Evolutionary conservation across 2,797 vertebrate genomes (phyloP).

Genomic region (Lepilemur septentrionalis): DNA sequence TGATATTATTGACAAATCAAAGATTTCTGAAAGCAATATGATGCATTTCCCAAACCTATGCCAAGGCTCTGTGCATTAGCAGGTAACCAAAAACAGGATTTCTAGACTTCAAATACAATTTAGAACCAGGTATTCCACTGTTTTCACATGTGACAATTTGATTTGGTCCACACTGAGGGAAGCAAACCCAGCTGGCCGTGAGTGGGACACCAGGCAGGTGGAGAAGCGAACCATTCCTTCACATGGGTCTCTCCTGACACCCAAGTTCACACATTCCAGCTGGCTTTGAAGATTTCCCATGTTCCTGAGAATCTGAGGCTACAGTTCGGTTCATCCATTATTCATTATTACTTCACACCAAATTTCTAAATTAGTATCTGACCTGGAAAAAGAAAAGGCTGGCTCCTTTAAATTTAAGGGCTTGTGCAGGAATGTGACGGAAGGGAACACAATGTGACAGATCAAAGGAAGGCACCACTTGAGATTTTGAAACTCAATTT

Average conservation of each 20-base stretch:
- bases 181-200: conserved; percentile 3
- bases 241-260: not conserved
- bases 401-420: conserved; percentile 55
- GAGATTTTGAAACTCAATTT: conserved; percentile 30
- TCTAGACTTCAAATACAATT: not conserved
- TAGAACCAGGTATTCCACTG: not conserved
- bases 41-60: not conserved
- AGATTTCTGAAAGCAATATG: not conserved
- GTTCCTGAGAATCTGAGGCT: conserved; percentile 59
- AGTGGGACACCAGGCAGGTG: not conserved
- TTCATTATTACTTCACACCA: conserved; percentile 73
- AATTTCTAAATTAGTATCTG: conserved; percentile 75
- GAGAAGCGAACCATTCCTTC: not conserved
- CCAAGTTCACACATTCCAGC: conserved; percentile 44
- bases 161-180: not conserved
- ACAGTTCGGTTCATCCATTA: conserved; percentile 73
- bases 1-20: not conserved
- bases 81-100: not conserved
- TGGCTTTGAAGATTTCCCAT: conserved; percentile 69
- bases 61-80: not conserved
- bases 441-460: conserved; percentile 43
- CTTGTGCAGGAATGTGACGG: not conserved
- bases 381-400: conserved; percentile 67
- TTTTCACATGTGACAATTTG: conserved; percentile 5
- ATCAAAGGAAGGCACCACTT: conserved; percentile 43